Conservation (phyloP, 2,113 vertebrate species). For the Antechinus flavipes region DNA sequence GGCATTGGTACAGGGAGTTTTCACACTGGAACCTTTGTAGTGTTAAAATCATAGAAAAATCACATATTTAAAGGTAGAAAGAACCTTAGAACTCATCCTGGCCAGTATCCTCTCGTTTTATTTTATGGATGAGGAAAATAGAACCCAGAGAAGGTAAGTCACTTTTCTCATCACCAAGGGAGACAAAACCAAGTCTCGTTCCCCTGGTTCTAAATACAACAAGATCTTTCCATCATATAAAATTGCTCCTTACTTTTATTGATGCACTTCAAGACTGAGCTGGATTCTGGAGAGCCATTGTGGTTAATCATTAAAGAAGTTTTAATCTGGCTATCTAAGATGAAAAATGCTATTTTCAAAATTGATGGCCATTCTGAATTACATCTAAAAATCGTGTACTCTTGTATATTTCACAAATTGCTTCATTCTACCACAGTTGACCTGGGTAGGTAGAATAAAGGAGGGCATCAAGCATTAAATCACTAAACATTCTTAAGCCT, state of each 20-base stretch:
- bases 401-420: background rate
- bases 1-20: background rate
- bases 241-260: background rate
- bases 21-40: background rate
- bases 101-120: background rate
- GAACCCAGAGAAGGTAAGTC: background rate
- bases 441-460: background rate
- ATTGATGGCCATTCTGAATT: background rate
- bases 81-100: background rate
- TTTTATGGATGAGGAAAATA: background rate
- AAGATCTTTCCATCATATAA: background rate
- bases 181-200: background rate
- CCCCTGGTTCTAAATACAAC: background rate
- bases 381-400: background rate
- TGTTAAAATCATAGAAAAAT: background rate
- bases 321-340: background rate
- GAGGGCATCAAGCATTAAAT: background rate
- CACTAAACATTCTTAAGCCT: background rate
- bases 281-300: background rate
- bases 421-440: background rate
- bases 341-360: background rate
- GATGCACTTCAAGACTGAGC: background rate
- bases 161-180: background rate
- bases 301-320: background rate
- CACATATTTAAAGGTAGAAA: background rate